Evolutionary conservation across 2,113 vertebrate genomes (phyloP).

Genomic region (Alligator mississippiensis): DNA sequence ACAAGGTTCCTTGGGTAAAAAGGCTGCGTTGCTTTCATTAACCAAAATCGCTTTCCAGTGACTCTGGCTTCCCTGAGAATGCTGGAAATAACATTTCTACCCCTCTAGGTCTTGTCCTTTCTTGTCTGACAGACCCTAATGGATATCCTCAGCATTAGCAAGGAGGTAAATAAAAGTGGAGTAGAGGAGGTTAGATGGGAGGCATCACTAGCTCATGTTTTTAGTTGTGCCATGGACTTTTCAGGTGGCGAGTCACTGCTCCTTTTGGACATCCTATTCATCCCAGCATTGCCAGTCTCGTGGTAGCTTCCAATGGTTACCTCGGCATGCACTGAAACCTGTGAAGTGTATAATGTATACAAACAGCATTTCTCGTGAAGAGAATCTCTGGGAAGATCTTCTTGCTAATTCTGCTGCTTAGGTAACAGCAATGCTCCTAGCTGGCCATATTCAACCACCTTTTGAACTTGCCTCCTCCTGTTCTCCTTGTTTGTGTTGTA

Average conservation of each 20-base stretch:
- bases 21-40: too few relatives aligned
- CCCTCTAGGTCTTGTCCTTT: rapidly evolving
- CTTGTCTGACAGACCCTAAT: not conserved
- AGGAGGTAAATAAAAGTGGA: rapidly evolving
- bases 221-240: not conserved
- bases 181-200: too few relatives aligned
- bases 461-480: not conserved
- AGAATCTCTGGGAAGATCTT: rapidly evolving
- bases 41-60: rapidly evolving
- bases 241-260: not conserved
- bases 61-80: not conserved
- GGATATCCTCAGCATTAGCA: rapidly evolving
- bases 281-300: not conserved
- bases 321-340: not conserved
- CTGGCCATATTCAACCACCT: rapidly evolving
- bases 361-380: not conserved
- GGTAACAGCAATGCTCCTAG: rapidly evolving
- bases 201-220: rapidly evolving
- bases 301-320: not conserved
- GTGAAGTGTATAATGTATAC: not conserved
- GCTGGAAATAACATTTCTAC: rapidly evolving
- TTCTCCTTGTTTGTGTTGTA: not conserved
- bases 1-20: too few relatives aligned
- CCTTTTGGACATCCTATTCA: not conserved
- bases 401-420: not conserved